phyloP scores from a whole-genome alignment of 2,888 invertebrate genomes.

The Allygus modestus region DNA sequence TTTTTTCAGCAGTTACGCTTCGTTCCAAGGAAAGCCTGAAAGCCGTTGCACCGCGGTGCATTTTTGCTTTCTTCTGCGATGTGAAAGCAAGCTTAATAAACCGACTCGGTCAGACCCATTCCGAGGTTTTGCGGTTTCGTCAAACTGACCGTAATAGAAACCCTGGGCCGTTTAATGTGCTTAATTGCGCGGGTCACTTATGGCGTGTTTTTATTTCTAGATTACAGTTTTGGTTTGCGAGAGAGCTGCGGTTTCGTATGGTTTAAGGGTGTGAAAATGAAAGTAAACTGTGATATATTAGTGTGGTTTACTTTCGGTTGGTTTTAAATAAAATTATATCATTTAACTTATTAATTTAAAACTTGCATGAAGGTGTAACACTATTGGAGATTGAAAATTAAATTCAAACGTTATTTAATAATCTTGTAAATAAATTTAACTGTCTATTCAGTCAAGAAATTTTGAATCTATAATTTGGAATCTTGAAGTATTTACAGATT shows the following conservation, averaged over 20 bases:
- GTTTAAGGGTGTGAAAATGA: constrained; percentile 11
- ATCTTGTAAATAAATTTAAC: no score
- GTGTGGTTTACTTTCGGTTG: neutral
- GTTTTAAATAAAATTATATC: no score
- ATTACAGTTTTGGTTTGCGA: neutral
- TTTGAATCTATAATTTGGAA: no score
- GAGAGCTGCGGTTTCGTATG: neutral
- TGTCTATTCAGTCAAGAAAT: no score
- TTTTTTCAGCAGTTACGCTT: no score
- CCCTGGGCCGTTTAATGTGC: neutral
- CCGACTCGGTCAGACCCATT: neutral
- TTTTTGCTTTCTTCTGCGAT: neutral
- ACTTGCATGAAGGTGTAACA: no score
- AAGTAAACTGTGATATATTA: neutral
- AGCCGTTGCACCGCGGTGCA: neutral
- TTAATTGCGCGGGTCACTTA: neutral
- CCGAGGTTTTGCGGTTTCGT: constrained; percentile 17
- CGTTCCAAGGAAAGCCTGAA: no score
- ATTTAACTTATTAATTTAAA: no score
- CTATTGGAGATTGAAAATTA: no score
- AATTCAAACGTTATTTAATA: no score
- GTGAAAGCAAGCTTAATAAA: neutral
- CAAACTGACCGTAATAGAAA: constrained; percentile 5
- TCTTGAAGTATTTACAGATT: no score
- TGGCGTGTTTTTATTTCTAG: constrained; percentile 17